phyloP scores from a whole-genome alignment of 92 coral and sea anemone species.

The Heteractis magnifica region DNA sequence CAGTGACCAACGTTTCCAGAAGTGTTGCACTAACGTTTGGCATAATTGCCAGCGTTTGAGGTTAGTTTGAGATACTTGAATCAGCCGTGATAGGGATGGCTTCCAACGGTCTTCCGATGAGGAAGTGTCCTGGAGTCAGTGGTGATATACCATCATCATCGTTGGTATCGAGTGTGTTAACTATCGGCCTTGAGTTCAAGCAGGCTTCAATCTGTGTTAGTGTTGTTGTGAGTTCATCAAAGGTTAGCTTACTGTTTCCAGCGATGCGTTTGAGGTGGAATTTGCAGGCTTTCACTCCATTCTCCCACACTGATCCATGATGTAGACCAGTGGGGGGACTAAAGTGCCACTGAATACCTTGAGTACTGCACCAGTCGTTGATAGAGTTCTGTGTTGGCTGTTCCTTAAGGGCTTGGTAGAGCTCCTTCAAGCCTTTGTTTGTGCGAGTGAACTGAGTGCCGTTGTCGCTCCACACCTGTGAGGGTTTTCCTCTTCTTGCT shows the following conservation, averaged over 20 bases:
- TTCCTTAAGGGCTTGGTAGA: neutral
- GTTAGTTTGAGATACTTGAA: neutral
- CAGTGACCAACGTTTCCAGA: constrained; percentile 61
- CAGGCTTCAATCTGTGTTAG: constrained; percentile 66
- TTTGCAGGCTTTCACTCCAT: constrained; percentile 55
- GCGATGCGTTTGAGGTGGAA: constrained; percentile 47
- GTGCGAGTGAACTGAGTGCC: constrained; percentile 46
- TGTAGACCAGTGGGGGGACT: constrained; percentile 38
- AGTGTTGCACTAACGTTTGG: constrained; percentile 46
- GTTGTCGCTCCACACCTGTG: constrained; percentile 54
- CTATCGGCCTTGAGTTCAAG: constrained; percentile 40
- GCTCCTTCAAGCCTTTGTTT: constrained; percentile 38
- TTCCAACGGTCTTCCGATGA: constrained; percentile 48
- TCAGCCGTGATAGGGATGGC: constrained; percentile 28
- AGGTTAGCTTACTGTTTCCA: constrained; percentile 53
- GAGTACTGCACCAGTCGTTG: neutral
- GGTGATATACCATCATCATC: constrained; percentile 42
- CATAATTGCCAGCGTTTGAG: constrained; percentile 44
- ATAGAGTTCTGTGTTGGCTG: neutral
- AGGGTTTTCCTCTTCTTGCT: constrained; percentile 59
- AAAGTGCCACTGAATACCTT: constrained; percentile 31
- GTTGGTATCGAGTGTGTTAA: constrained; percentile 24
- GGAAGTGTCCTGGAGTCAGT: constrained; percentile 62
- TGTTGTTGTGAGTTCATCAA: constrained; percentile 59
- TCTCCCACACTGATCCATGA: constrained; percentile 64